These are phyloP conservation scores for Prochilodus magdalenae DNA, from an alignment of 2,113 vertebrate species.

Conservation along the genomic window DNA sequence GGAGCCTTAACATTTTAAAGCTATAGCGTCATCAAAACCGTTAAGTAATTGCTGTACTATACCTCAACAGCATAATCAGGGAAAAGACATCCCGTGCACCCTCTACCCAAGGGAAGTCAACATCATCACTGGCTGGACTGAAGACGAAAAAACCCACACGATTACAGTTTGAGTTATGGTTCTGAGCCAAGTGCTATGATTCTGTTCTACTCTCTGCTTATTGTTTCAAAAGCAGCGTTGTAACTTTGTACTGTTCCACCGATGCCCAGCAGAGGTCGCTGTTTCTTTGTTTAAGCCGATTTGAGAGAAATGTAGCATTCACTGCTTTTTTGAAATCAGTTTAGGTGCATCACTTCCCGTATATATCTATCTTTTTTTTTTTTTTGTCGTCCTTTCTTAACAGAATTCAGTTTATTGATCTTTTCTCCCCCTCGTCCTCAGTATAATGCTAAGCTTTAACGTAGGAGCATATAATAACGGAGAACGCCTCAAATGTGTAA, in stretches of 20 bases:
- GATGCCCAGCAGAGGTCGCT: slow-evolving; percentile 71
- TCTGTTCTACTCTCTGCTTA: slow-evolving; percentile 48
- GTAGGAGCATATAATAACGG: slow-evolving; percentile 85
- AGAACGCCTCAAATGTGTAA: slow-evolving; percentile 86
- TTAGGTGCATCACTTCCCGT: slow-evolving; percentile 70
- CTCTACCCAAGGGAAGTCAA: slow-evolving; percentile 58
- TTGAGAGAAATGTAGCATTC: slow-evolving; percentile 77
- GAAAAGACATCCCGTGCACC: slow-evolving; percentile 65
- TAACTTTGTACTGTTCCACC: slow-evolving; percentile 81
- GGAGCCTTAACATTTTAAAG: slow-evolving; percentile 73
- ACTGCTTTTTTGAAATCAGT: slow-evolving; percentile 75
- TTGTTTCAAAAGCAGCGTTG: slow-evolving; percentile 67
- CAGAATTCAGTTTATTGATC: slow-evolving; percentile 69
- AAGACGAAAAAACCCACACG: slow-evolving; percentile 39
- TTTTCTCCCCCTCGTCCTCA: slow-evolving; percentile 79
- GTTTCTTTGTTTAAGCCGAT: slow-evolving; percentile 71
- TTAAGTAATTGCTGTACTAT: slow-evolving; percentile 64
- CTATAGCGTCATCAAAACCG: slow-evolving; percentile 57
- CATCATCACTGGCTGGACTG: slow-evolving; percentile 62
- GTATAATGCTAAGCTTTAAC: slow-evolving; percentile 90
- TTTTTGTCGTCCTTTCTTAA: slow-evolving; percentile 62
- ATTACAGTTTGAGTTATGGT: slow-evolving; percentile 55
- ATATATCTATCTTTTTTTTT: neutral
- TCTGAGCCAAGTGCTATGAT: slow-evolving; percentile 55
- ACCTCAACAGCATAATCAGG: slow-evolving; percentile 73